Percentiles rank a stretch among this genome's conserved stretches.
Conservation (phyloP, 2,888 invertebrate genomes). For the Drosophila buzzatii region DNA sequence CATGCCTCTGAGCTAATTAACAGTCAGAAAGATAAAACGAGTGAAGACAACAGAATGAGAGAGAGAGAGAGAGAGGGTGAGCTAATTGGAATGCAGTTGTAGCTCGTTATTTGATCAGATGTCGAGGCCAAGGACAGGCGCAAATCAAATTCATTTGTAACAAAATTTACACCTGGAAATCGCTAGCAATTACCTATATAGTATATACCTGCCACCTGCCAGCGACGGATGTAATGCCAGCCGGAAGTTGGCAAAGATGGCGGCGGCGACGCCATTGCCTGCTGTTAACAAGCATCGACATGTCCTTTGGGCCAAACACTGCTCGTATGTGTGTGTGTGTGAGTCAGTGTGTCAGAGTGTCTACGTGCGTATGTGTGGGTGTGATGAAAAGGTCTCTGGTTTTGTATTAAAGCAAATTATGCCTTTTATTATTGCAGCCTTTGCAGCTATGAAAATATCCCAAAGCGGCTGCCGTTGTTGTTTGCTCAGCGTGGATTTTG, state of each 20-base stretch:
- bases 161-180: constrained; percentile 57
- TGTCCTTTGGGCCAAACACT: constrained; percentile 37
- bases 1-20: constrained; percentile 26
- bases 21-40: not conserved
- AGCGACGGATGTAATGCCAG: constrained; percentile 68
- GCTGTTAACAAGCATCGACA: constrained; percentile 55
- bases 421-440: constrained; percentile 59
- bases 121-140: constrained; percentile 12
- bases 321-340: constrained; percentile 9
- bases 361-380: constrained; percentile 20
- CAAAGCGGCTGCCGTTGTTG: constrained; percentile 9
- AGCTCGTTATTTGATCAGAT: constrained; percentile 39
- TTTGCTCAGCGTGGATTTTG: constrained; percentile 25
- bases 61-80: not conserved
- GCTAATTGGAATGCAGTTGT: constrained; percentile 31
- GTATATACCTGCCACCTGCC: constrained; percentile 49
- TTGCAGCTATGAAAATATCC: constrained; percentile 27
- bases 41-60: no score
- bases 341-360: constrained; percentile 8
- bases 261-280: constrained; percentile 33
- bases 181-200: constrained; percentile 53
- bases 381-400: constrained; percentile 38
- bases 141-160: constrained; percentile 73
- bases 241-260: constrained; percentile 68
- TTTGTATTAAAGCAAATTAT: constrained; percentile 68